Base-by-base conservation (phyloP, 2,113 vertebrate species). In the Eudyptes chrysolophus region DNA sequence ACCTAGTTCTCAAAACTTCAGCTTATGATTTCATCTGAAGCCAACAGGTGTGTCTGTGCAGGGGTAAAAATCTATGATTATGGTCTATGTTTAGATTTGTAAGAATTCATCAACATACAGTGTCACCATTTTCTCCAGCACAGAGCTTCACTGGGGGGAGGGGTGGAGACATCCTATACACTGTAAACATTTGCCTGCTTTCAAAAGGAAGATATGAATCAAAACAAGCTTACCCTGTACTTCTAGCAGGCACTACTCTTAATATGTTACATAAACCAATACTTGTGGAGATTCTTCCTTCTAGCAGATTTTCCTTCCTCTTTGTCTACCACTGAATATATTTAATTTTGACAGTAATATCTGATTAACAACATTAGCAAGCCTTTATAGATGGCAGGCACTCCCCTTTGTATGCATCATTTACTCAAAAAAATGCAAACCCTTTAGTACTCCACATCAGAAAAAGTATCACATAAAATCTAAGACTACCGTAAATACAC, bases 141-240 rank as follows among this genome's bases (percentile, higher is more conserved):
- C 54, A 30, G 36, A 55, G 76, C 72, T 74, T 40, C 49, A 46
- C n/a, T 6, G 55, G 7, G 51, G 69, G 54, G 42, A 83, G 90
- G 51, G 72, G 71, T 57, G 72, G 86, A 93, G 87, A 83, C 65
- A 60, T 36, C 40, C 74, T 85, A 48, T 38, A 52, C 24, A 22
- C 87, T 48, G 40, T n/a, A 77, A 92, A 91, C 57, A 78, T 75
- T 74, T 58, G 40, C 60, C 65, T 84, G 84, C 55, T 94, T 79
- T 89, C 87, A 84, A 68, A 74, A 84, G 64, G 38, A 78, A 93
- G 93, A 87, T 76, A 82, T 3, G 32, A 87, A 95, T 84, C 93
- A 62, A 75, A 89, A 95, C 92, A 81, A 94, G 96, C 89, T 92
- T 58, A 79, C 61, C 93, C 84, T 84, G 72, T 91, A 89, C 87